Percentiles rank a stretch among this genome's conserved stretches.
These are phyloP conservation scores for Pelochelys cantorii DNA, from an alignment of 2,797 vertebrate species.

Conservation along the genomic window DNA sequence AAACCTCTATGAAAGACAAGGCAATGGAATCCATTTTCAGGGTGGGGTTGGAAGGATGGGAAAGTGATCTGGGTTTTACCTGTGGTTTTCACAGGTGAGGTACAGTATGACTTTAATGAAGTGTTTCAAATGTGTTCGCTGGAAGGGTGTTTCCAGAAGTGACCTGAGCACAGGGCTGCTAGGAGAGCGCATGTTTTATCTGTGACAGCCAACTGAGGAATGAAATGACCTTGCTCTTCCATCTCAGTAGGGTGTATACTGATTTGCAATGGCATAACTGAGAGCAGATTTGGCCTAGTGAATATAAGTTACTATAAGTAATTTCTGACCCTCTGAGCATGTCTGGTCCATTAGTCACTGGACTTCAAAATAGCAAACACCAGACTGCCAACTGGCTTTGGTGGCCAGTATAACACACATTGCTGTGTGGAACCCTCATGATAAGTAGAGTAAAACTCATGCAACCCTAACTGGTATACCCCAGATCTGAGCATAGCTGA, in stretches of 20 bases:
- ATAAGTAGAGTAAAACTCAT: background rate
- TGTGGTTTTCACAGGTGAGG: background rate
- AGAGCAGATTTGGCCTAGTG: background rate
- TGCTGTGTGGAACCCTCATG: background rate
- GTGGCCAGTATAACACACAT: background rate
- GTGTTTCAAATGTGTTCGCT: background rate
- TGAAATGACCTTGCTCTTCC: background rate
- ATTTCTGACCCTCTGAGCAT: background rate
- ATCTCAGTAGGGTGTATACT: background rate
- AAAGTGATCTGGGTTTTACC: background rate
- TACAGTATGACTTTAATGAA: background rate
- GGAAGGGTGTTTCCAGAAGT: background rate
- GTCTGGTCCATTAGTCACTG: background rate
- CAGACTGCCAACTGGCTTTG: background rate
- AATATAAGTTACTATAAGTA: background rate
- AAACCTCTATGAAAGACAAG: fast-evolving
- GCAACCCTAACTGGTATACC: background rate
- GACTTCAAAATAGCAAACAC: background rate
- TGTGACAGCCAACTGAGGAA: fast-evolving
- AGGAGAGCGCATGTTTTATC: background rate
- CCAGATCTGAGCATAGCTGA: background rate
- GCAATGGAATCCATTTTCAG: background rate
- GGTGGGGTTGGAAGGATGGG: background rate
- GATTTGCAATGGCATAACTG: background rate
- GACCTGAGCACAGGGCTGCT: fast-evolving